phyloP scores from a whole-genome alignment of 2,888 invertebrate genomes.

The Rhabditoides inermis region DNA sequence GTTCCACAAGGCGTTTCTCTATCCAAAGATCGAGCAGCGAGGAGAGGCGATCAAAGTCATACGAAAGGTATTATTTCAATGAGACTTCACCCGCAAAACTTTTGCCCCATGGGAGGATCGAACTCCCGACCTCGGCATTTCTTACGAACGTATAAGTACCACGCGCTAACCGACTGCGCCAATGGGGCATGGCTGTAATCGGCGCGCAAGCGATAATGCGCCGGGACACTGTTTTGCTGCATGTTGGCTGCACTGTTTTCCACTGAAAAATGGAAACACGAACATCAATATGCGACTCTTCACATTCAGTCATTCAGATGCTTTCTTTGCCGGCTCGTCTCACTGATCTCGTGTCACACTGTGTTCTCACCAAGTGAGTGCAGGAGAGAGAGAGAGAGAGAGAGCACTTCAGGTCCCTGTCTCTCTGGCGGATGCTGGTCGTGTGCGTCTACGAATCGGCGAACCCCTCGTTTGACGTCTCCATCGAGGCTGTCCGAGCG shows the following conservation, averaged over 20 bases:
- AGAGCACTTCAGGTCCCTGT: conserved; percentile 9
- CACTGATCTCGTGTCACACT: background rate
- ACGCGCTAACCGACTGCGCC: conserved; percentile 16
- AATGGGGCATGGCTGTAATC: too few species aligned
- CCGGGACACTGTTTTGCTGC: too few species aligned
- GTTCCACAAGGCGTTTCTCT: conserved; percentile 34
- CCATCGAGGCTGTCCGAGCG: conserved; percentile 33
- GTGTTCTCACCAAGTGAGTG: too few species aligned
- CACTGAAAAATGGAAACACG: too few species aligned
- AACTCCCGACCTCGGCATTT: too few species aligned
- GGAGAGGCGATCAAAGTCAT: conserved; percentile 29
- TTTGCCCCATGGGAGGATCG: too few species aligned
- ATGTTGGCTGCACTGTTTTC: too few species aligned
- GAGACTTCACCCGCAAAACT: background rate
- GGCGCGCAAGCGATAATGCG: too few species aligned
- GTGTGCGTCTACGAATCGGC: conserved; percentile 27
- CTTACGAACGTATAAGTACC: conserved; percentile 15
- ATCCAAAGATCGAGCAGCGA: conserved; percentile 31
- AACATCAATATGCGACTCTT: too few species aligned
- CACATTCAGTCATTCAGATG: too few species aligned
- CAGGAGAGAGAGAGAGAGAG: background rate
- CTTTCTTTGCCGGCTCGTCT: background rate
- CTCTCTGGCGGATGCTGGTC: conserved; percentile 33
- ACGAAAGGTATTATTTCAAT: conserved; percentile 11
- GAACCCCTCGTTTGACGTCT: conserved; percentile 29